Evolutionary conservation across 2,113 vertebrate species (phyloP).

Genomic region (Alexandromys fortis): DNA sequence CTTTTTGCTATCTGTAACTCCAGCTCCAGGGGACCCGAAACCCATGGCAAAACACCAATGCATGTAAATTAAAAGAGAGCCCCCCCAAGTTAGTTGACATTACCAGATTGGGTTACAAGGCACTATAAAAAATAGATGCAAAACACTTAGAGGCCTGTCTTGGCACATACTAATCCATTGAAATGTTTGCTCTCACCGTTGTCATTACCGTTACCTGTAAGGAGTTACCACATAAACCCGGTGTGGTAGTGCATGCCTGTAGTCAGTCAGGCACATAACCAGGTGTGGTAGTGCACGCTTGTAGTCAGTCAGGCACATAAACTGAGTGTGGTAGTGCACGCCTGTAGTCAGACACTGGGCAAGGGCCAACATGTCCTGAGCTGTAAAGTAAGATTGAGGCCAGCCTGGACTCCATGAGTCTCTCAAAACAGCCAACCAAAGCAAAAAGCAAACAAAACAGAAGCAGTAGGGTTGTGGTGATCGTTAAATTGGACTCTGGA

Average conservation of each 20-base stretch:
- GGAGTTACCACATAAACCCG: not conserved
- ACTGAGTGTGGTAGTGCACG: not conserved
- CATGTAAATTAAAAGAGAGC: too few relatives aligned
- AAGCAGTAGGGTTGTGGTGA: not conserved
- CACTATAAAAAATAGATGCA: not conserved
- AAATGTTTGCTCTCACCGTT: not conserved
- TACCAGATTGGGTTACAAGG: too few relatives aligned
- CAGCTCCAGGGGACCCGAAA: too few relatives aligned
- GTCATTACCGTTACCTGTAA: not conserved
- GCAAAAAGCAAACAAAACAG: not conserved
- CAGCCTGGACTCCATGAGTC: not conserved
- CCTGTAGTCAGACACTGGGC: not conserved
- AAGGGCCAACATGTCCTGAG: not conserved
- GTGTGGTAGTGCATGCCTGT: too few relatives aligned
- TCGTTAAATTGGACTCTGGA: not conserved
- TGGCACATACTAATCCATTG: not conserved
- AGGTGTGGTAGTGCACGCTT: not conserved
- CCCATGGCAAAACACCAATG: too few relatives aligned
- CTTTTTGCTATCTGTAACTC: too few relatives aligned
- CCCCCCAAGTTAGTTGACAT: too few relatives aligned
- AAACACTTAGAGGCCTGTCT: not conserved
- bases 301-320: not conserved
- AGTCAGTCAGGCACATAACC: too few relatives aligned
- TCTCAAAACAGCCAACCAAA: not conserved
- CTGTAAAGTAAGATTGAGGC: not conserved